phyloP scores from a whole-genome alignment of 2,888 invertebrate genomes.

The Protula sp. region DNA sequence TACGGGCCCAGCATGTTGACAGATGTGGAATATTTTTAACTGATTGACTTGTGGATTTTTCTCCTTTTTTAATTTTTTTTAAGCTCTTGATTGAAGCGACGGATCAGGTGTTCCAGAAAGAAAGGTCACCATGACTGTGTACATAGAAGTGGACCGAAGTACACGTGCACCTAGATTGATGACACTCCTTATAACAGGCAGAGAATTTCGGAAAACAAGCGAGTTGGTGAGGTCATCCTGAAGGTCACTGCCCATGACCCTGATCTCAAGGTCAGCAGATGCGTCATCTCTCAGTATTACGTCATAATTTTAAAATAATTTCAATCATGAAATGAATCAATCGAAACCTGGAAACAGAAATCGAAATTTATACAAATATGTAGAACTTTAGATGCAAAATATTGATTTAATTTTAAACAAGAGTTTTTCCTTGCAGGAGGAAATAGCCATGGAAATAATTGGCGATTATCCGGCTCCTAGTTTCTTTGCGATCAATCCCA shows the following conservation, averaged over 20 bases:
- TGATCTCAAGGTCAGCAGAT: constrained; percentile 31
- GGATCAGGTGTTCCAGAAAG: constrained; percentile 33
- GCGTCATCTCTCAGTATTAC: too few relatives aligned
- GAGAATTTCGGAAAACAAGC: constrained; percentile 29
- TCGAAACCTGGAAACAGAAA: too few relatives aligned
- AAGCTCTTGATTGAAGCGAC: constrained; percentile 24
- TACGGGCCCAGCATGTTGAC: too few relatives aligned
- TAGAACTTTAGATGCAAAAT: too few relatives aligned
- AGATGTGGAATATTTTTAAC: too few relatives aligned
- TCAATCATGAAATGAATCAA: too few relatives aligned
- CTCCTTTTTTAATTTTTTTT: background rate
- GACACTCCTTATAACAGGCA: constrained; percentile 19
- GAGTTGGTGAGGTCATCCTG: constrained; percentile 24
- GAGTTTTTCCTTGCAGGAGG: too few relatives aligned
- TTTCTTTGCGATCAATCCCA: constrained; percentile 33
- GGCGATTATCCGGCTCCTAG: constrained; percentile 28
- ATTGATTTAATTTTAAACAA: too few relatives aligned
- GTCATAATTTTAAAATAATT: too few relatives aligned
- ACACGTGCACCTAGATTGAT: constrained; percentile 19
- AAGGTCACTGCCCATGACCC: constrained; percentile 32
- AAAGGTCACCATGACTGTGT: constrained; percentile 14
- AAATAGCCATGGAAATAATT: constrained; percentile 17
- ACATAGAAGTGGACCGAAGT: constrained; percentile 19
- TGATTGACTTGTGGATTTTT: too few relatives aligned
- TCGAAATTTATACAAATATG: too few relatives aligned